Percentiles rank a stretch among this genome's conserved stretches.
phyloP scores from a whole-genome alignment of 2,888 invertebrate species.

The Drosophila nr. perissopoda region DNA sequence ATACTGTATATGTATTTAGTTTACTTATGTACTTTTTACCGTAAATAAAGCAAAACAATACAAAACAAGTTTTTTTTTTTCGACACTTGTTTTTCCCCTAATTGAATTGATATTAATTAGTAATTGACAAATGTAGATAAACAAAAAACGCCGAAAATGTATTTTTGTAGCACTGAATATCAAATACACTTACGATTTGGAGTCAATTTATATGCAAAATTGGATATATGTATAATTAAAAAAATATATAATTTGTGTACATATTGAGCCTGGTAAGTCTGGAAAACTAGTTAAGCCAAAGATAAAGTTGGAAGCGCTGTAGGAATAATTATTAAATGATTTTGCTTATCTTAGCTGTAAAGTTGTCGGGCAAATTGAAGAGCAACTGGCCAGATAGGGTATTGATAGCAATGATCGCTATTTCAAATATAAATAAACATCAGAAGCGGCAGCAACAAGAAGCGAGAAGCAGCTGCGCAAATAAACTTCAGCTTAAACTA shows the following conservation, averaged over 20 bases:
- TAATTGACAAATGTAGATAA: conserved; percentile 14
- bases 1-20: conserved; percentile 42
- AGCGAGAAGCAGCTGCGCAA: conserved; percentile 40
- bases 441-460: not conserved
- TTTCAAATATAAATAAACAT: not conserved
- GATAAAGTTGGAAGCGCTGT: not conserved
- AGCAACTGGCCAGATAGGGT: not conserved
- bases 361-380: not conserved
- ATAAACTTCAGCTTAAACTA: conserved; percentile 15
- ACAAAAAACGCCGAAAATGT: not conserved
- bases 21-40: conserved; percentile 61
- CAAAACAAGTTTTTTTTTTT: conserved; percentile 12
- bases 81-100: conserved; percentile 24
- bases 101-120: conserved; percentile 11
- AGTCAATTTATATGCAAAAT: not conserved
- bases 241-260: not conserved
- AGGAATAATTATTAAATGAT: not conserved
- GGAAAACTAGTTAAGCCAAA: not conserved
- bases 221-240: not conserved
- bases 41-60: conserved; percentile 66
- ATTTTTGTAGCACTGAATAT: not conserved
- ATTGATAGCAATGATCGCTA: not conserved
- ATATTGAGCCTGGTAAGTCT: not conserved
- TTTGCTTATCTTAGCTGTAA: not conserved
- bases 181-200: not conserved